Percentiles rank a stretch among this genome's conserved stretches.
phyloP scores from a whole-genome alignment of 2,888 invertebrate genomes.

The Acanthosepion esculentum region DNA sequence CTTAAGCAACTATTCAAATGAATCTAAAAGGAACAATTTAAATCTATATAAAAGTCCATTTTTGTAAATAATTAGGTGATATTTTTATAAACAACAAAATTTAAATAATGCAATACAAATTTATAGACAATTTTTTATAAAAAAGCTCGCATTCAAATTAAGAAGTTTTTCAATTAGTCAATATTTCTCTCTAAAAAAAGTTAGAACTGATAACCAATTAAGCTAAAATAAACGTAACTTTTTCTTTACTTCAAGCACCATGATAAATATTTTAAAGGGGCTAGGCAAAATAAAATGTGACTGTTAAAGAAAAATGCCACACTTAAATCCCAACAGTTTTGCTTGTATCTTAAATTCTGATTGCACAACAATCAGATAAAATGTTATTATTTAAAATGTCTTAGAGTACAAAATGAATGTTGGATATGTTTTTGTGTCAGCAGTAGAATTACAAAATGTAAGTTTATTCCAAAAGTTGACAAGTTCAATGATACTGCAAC shows the following conservation, averaged over 20 bases:
- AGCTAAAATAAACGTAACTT: background rate
- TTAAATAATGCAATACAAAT: background rate
- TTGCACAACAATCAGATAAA: background rate
- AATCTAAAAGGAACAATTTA: background rate
- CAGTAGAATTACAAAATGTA: background rate
- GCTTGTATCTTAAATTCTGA: constrained; percentile 21
- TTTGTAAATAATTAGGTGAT: background rate
- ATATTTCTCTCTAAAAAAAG: background rate
- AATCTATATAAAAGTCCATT: background rate
- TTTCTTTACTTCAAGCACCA: constrained; percentile 33
- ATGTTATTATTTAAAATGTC: background rate
- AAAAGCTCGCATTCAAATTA: background rate
- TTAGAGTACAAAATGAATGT: background rate
- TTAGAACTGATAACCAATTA: constrained; percentile 10
- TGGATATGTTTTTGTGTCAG: constrained; percentile 23
- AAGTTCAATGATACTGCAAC: constrained; percentile 6
- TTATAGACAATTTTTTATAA: background rate
- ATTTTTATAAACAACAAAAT: background rate
- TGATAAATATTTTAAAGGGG: background rate
- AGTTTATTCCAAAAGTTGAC: constrained; percentile 21
- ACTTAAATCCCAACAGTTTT: constrained; percentile 8
- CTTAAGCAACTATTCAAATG: background rate
- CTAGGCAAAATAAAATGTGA: constrained; percentile 33
- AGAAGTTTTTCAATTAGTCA: background rate
- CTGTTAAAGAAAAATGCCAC: background rate